phyloP scores from a whole-genome alignment of 2,797 vertebrate genomes.

The Xiphophorus birchmanni region DNA sequence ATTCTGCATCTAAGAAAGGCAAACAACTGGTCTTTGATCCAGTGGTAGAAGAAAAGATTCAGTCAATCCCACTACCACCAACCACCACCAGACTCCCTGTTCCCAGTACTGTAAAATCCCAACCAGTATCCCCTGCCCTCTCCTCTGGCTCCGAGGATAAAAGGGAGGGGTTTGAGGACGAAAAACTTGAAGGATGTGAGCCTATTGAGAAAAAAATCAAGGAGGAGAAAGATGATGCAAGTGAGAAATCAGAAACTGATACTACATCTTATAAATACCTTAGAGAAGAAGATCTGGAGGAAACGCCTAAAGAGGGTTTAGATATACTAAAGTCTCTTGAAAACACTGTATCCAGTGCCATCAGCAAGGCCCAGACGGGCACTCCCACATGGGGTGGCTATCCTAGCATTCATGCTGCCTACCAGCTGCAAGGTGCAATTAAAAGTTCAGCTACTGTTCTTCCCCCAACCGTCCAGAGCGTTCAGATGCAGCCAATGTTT shows the following conservation, averaged over 20 bases:
- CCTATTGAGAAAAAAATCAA: constrained; percentile 89
- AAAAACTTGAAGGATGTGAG: constrained; percentile 81
- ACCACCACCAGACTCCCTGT: constrained; percentile 92
- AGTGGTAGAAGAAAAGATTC: constrained; percentile 96
- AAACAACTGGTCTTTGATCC: constrained; percentile 97
- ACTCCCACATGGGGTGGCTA: constrained; percentile 98
- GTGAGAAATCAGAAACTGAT: constrained; percentile 76
- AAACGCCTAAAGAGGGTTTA: constrained; percentile 92
- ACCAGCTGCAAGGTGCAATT: constrained; percentile 92
- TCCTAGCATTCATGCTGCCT: constrained; percentile 98
- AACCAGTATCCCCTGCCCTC: constrained; percentile 89
- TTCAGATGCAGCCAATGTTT: constrained; percentile 93
- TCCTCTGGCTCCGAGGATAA: constrained; percentile 87
- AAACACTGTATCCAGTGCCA: constrained; percentile 97
- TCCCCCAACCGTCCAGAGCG: constrained; percentile 85
- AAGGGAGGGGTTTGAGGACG: constrained; percentile 83
- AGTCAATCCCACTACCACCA: constrained; percentile 96
- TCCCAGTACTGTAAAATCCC: constrained; percentile 87
- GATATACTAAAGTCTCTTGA: constrained; percentile 98
- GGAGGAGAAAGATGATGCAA: constrained; percentile 91
- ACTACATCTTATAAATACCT: constrained; percentile 94
- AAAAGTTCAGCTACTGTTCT: constrained; percentile 82
- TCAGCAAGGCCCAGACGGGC: constrained; percentile 99
- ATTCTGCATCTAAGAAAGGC: constrained; percentile 97
- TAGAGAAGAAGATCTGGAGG: constrained; percentile 96